A percentile compares a stretch with the other conserved stretches of the same genome.
Evolutionary conservation across 1,140 invertebrate genomes (phyloP).

Genomic region (Thaumetopoea pityocampa): DNA sequence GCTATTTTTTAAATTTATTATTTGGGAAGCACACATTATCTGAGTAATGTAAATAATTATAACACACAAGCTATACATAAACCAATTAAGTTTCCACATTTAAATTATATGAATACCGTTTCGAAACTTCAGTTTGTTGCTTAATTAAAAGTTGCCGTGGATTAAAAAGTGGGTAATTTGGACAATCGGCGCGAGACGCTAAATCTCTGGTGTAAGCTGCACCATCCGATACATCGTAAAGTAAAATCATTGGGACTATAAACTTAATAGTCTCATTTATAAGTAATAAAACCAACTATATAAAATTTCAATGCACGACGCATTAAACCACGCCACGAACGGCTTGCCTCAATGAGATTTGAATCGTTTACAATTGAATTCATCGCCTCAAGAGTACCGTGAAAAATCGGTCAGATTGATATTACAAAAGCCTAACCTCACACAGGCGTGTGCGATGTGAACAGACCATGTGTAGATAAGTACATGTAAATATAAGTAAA

Average conservation of each 20-base stretch:
- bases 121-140: slow-evolving; percentile 25
- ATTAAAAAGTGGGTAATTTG: slow-evolving; percentile 17
- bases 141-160: slow-evolving; percentile 29
- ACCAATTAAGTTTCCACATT: no score
- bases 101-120: no score
- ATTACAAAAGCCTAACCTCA: slow-evolving; percentile 42
- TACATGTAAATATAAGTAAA: no score
- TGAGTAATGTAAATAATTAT: no score
- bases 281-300: slow-evolving; percentile 65
- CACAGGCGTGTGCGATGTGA: not conserved
- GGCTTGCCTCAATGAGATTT: slow-evolving; percentile 51
- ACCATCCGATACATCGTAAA: slow-evolving; percentile 50
- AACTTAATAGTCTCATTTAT: slow-evolving; percentile 69
- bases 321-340: slow-evolving; percentile 56
- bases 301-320: slow-evolving; percentile 61
- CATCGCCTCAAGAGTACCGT: slow-evolving; percentile 48
- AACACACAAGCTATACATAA: no score
- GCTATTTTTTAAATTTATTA: no score
- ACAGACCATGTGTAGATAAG: no score
- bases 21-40: no score
- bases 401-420: slow-evolving; percentile 60
- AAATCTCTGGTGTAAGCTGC: slow-evolving; percentile 25
- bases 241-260: slow-evolving; percentile 59
- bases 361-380: slow-evolving; percentile 62
- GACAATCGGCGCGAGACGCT: slow-evolving; percentile 20